A percentile compares a stretch with the other conserved stretches of the same genome.
These are phyloP conservation scores for Acleris literana DNA, from an alignment of 2,888 invertebrate species.

Conservation along the genomic window DNA sequence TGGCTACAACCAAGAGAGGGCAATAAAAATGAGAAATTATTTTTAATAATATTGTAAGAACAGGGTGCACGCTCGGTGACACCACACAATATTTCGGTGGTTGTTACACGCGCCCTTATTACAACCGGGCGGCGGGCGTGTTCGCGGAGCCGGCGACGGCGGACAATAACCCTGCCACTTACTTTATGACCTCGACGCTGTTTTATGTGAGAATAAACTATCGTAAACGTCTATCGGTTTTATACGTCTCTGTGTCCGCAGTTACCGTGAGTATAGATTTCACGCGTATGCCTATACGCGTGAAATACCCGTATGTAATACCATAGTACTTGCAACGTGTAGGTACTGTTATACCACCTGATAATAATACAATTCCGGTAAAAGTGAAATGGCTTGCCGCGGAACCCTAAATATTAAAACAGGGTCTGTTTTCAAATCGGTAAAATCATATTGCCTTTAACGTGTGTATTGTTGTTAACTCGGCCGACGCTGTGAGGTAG, in stretches of 20 bases:
- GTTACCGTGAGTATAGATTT: neutral
- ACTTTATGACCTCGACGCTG: conserved; percentile 67
- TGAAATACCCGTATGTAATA: no score
- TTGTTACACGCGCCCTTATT: conserved; percentile 67
- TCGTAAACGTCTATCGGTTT: conserved; percentile 43
- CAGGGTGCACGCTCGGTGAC: conserved; percentile 57
- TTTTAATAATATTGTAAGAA: conserved; percentile 76
- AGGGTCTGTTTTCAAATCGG: no score
- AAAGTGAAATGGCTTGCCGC: no score
- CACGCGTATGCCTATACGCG: no score
- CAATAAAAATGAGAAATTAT: conserved; percentile 84
- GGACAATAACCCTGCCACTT: conserved; percentile 65
- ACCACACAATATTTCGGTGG: conserved; percentile 69
- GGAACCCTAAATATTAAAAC: no score
- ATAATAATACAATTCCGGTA: no score
- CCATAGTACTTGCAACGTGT: no score
- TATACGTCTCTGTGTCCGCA: conserved; percentile 1
- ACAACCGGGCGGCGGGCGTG: conserved; percentile 70
- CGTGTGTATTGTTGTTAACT: no score
- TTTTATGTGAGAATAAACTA: conserved; percentile 64
- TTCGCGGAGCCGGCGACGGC: conserved; percentile 54
- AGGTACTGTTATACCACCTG: no score
- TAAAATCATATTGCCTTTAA: no score
- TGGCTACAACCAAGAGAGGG: conserved; percentile 61
- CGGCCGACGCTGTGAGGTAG: no score